phyloP scores from a whole-genome alignment of 2,888 invertebrate species.

The Cerceris rybyensis region DNA sequence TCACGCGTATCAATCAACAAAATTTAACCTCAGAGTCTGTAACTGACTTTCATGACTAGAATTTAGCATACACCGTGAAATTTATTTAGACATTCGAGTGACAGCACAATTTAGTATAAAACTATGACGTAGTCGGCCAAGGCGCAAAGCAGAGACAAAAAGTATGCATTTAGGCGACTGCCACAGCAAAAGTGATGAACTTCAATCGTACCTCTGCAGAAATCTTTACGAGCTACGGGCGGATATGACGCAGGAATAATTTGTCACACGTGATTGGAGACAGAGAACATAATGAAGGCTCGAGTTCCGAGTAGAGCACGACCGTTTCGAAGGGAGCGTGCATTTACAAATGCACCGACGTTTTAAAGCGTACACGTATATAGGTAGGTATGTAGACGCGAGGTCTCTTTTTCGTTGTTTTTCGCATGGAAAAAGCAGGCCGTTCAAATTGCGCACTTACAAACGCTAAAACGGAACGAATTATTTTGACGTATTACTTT shows the following conservation, averaged over 20 bases:
- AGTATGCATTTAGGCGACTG: not conserved
- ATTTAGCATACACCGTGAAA: too few species aligned
- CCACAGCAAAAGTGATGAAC: constrained; percentile 8
- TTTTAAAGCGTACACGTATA: not conserved
- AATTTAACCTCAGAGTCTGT: too few species aligned
- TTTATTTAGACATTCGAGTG: too few species aligned
- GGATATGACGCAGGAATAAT: constrained; percentile 77
- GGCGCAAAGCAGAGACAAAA: not conserved
- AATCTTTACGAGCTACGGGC: constrained; percentile 52
- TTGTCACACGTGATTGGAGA: constrained; percentile 77
- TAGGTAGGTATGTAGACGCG: not conserved
- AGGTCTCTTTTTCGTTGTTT: too few species aligned
- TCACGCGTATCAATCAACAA: too few species aligned
- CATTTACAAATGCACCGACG: not conserved
- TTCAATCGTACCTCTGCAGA: constrained; percentile 11
- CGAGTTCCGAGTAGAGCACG: constrained; percentile 56
- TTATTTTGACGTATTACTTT: too few species aligned
- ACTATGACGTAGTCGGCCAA: too few species aligned
- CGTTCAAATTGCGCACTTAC: too few species aligned
- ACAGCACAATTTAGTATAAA: too few species aligned
- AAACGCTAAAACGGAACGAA: too few species aligned
- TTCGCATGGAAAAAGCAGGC: too few species aligned
- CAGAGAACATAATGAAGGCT: constrained; percentile 65
- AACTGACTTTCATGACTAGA: too few species aligned
- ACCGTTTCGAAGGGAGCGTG: constrained; percentile 32